These are phyloP conservation scores for Tuberolachnus salignus DNA, from an alignment of 2,888 invertebrate genomes.

Conservation along the genomic window DNA sequence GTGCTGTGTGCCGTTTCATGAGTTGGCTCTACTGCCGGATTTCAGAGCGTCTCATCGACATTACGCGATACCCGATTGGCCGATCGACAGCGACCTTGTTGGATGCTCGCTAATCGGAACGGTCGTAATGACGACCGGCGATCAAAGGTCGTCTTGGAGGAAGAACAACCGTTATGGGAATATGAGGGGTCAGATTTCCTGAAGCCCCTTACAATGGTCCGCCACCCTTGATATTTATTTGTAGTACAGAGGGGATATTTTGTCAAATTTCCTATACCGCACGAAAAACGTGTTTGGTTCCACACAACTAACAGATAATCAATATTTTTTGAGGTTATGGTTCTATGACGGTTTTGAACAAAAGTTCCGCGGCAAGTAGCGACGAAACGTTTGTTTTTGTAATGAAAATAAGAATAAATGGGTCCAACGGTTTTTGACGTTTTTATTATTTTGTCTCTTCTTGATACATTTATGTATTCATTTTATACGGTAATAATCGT, in stretches of 20 bases:
- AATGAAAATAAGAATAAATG: neutral
- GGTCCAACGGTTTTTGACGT: too few relatives aligned
- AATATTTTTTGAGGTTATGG: conserved; percentile 6
- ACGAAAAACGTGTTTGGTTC: neutral
- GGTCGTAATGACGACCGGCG: neutral
- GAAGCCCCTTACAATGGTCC: too few relatives aligned
- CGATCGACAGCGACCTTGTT: neutral
- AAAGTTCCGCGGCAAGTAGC: neutral
- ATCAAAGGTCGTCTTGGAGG: conserved; percentile 38
- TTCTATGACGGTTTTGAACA: neutral
- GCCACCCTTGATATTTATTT: too few relatives aligned
- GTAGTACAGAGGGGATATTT: too few relatives aligned
- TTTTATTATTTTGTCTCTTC: too few relatives aligned
- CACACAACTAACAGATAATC: neutral
- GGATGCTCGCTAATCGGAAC: neutral
- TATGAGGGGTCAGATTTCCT: neutral
- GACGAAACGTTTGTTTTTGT: neutral
- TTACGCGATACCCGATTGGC: conserved; percentile 14
- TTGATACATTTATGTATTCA: too few relatives aligned
- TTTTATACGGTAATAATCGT: neutral
- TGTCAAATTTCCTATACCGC: neutral
- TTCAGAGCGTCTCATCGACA: neutral
- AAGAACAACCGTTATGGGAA: conserved; percentile 23
- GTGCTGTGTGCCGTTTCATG: neutral
- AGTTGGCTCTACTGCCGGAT: conserved; percentile 27